Base-by-base conservation (phyloP, 1,140 invertebrate genomes). In the Zaprionus tsacasi region DNA sequence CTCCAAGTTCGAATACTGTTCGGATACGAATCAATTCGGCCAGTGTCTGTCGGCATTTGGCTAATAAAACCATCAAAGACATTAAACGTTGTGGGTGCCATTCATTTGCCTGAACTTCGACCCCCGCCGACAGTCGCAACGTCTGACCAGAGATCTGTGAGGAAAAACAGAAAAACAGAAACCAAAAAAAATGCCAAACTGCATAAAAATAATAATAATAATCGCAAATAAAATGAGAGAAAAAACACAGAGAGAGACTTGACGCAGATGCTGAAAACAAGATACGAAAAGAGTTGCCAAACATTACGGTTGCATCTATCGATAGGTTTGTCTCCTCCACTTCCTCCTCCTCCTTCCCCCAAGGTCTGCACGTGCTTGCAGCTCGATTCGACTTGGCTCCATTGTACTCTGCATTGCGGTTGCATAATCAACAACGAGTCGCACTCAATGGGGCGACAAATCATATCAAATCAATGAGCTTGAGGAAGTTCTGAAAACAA, bases 11-110 rank as follows among this genome's bases (percentile, higher is more conserved):
- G n/a, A 45, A 21, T 21, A 21, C 21, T 1, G 21, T 15, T 57
- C 61, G 71, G 63, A 66, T 57, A 55, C 48, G 54, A 50, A 67
- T 70, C 50, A 56, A 69, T 35, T 40, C 56, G 60, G 54, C 48
- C 59, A 55, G 63, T 78, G 74, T 77, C 81, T 75, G 68, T 81
- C 77, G 79, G 79, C 82, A 82, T 79, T 74, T 55, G 72, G 50
- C 82, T 88, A 88, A 88, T 88, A 88, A 88, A 88, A 88, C 83
- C 83, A 88, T 88, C 83, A 88, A 88, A 89, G 71, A 74, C 80
- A 88, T 88, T 88, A 88, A 89, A 83, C 75, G 85, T 89, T 89
- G 85, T 83, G 83, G 83, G 83, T 88, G 83, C 83, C 85, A 87
- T 87, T 87, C 83, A 87, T 87, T 87, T 87, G 83, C 74, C 72